phyloP scores from a whole-genome alignment of 2,888 invertebrate species.

The Strigamia maritima region DNA sequence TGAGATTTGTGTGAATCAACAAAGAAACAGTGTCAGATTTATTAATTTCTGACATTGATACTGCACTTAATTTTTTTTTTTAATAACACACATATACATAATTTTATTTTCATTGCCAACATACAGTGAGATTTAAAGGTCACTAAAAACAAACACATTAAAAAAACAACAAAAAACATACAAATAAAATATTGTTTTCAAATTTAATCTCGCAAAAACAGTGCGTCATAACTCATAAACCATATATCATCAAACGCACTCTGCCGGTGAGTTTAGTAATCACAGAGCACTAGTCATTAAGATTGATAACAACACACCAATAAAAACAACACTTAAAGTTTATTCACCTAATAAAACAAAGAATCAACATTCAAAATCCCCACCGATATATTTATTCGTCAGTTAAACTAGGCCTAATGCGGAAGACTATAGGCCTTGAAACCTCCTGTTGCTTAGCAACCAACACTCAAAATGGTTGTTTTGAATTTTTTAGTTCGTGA shows the following conservation, averaged over 20 bases:
- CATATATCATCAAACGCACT: not conserved
- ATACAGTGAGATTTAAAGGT: not conserved
- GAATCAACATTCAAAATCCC: no score
- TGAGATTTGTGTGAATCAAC: not conserved
- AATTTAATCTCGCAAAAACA: not conserved
- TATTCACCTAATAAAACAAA: no score
- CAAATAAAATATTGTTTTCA: no score
- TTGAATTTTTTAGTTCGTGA: not conserved
- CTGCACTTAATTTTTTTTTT: not conserved
- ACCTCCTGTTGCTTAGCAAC: not conserved
- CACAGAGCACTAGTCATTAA: not conserved
- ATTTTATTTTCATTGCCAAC: not conserved
- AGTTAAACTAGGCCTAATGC: not conserved
- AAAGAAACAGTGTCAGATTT: not conserved
- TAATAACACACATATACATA: not conserved
- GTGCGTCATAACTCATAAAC: no score
- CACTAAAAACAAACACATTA: not conserved
- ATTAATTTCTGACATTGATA: slow-evolving; percentile 4
- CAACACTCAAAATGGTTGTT: not conserved
- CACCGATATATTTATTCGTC: not conserved
- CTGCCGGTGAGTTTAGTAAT: not conserved
- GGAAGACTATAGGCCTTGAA: slow-evolving; percentile 2
- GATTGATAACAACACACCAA: not conserved
- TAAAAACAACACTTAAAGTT: not conserved
- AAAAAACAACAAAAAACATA: no score